Evolutionary conservation across 2,113 vertebrate species (phyloP).

Genomic region (Cercopithecus mona): DNA sequence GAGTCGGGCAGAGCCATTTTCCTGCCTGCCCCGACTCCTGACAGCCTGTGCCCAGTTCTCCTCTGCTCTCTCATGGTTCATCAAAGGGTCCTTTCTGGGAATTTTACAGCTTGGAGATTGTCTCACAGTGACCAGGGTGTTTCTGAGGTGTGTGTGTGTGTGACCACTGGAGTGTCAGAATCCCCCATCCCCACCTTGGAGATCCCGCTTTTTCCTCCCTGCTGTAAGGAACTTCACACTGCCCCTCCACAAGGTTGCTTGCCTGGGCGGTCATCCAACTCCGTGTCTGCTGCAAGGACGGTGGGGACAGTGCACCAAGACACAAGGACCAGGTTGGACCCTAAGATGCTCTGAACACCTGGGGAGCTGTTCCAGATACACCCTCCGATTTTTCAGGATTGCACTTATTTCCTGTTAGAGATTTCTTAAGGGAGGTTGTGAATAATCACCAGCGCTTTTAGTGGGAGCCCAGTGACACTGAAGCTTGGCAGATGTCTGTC

Average conservation of each 20-base stretch:
- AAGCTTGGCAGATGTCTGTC: not conserved
- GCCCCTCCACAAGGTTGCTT: not conserved
- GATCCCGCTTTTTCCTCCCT: not conserved
- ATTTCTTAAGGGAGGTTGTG: not conserved
- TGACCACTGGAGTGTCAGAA: not conserved
- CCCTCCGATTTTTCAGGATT: not conserved
- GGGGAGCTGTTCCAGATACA: not conserved
- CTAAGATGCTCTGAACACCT: not conserved
- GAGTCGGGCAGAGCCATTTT: not conserved
- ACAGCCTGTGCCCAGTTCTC: too few relatives aligned
- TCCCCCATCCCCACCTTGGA: too few relatives aligned
- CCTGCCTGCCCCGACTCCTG: too few relatives aligned
- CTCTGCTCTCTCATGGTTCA: not conserved
- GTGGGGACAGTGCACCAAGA: not conserved
- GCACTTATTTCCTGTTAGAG: not conserved
- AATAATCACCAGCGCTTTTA: not conserved
- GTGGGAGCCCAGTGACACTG: not conserved
- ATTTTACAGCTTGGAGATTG: not conserved
- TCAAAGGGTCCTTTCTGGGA: not conserved
- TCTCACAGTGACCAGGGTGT: not conserved
- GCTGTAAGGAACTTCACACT: not conserved
- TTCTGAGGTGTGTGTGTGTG: not conserved
- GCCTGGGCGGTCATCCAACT: not conserved
- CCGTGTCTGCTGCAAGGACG: not conserved
- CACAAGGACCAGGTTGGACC: not conserved